Conservation (phyloP, 2,888 invertebrate genomes). For the Callyntrura guangdongensis region DNA sequence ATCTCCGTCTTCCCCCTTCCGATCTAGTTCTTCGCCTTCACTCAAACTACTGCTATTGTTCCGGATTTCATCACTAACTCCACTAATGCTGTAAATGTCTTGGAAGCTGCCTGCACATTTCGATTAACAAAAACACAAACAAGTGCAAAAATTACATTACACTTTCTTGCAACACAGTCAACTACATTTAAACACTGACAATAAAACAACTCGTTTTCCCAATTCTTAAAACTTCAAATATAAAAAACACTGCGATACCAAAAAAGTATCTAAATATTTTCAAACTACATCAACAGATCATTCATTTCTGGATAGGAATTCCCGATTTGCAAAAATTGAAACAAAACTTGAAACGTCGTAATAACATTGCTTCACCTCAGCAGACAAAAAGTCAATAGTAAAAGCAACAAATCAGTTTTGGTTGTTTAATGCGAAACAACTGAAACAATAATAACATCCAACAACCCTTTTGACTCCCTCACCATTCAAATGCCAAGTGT, state of each 20-base stretch:
- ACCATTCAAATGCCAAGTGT: constrained; percentile 15
- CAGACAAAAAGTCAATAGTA: background rate
- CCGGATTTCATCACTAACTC: constrained; percentile 74
- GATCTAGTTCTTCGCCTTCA: constrained; percentile 76
- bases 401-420: constrained; percentile 62
- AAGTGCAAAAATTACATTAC: background rate
- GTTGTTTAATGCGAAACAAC: constrained; percentile 42
- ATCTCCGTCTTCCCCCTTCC: constrained; percentile 69
- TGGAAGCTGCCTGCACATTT: constrained; percentile 75
- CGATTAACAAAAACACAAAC: constrained; percentile 26
- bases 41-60: constrained; percentile 77
- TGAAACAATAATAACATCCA: constrained; percentile 47
- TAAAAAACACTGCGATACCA: too few relatives aligned
- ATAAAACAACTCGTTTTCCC: background rate
- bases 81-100: constrained; percentile 73
- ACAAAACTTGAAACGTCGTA: background rate
- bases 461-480: constrained; percentile 41
- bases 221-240: background rate
- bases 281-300: too few relatives aligned
- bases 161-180: background rate
- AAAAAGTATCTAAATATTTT: too few relatives aligned
- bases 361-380: background rate
- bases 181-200: background rate
- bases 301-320: background rate
- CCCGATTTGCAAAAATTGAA: background rate